Evolutionary conservation across 2,888 invertebrate genomes (phyloP).

Genomic region (Taenaris catops): DNA sequence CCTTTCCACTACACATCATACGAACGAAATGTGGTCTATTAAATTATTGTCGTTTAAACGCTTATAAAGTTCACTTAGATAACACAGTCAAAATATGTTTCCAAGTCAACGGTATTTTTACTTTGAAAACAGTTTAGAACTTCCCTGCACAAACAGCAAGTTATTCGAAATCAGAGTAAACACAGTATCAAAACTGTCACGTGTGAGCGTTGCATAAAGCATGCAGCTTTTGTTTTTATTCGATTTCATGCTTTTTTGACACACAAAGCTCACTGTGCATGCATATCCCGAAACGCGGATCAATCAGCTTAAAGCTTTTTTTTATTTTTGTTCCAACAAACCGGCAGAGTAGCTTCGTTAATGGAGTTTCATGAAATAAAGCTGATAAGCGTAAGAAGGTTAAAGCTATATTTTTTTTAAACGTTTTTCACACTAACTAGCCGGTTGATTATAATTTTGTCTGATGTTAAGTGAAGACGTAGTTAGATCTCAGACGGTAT

Average conservation of each 20-base stretch:
- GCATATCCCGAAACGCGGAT: slow-evolving; percentile 17
- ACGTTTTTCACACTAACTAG: too few relatives aligned
- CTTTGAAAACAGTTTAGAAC: neutral
- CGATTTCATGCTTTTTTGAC: slow-evolving; percentile 11
- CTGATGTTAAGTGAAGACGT: too few relatives aligned
- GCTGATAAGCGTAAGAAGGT: too few relatives aligned
- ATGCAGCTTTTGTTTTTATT: slow-evolving; percentile 13
- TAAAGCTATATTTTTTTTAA: too few relatives aligned
- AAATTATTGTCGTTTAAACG: too few relatives aligned
- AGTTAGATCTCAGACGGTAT: too few relatives aligned
- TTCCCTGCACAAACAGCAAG: slow-evolving; percentile 4
- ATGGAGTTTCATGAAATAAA: slow-evolving; percentile 1
- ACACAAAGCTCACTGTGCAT: slow-evolving; percentile 17
- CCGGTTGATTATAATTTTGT: too few relatives aligned
- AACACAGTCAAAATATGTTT: too few relatives aligned
- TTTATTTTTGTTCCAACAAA: slow-evolving; percentile 14
- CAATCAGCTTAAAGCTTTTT: slow-evolving; percentile 20
- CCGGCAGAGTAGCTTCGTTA: slow-evolving; percentile 9
- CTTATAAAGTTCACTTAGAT: too few relatives aligned
- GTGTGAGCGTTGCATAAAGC: slow-evolving; percentile 13
- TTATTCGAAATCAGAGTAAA: slow-evolving; percentile 4
- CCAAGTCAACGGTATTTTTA: neutral
- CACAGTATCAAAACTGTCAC: slow-evolving; percentile 11
- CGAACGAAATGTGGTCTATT: too few relatives aligned
- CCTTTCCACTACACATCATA: too few relatives aligned